Conservation (phyloP, 30 jellyfish, hydroid and myxozoan species). For the Rhopilema esculentum region DNA sequence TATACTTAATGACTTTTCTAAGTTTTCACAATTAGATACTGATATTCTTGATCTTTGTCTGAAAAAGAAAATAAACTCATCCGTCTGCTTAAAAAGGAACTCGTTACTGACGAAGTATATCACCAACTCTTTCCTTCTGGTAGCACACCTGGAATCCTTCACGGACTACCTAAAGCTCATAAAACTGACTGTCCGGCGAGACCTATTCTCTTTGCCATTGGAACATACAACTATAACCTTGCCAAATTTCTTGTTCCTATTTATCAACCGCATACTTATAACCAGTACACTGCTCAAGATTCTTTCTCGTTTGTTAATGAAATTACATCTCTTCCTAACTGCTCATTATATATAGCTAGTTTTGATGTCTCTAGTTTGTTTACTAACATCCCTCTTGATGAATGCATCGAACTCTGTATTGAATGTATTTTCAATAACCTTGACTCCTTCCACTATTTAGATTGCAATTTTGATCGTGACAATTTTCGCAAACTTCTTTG, state of each 20-base stretch:
- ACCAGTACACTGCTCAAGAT: conserved; percentile 16
- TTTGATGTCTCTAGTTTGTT: conserved; percentile 21
- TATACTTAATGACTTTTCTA: conserved; percentile 6
- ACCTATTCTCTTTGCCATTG: conserved; percentile 34
- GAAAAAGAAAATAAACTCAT: conserved; percentile 34
- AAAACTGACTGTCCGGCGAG: conserved; percentile 7
- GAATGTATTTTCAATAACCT: not conserved
- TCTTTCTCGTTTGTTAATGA: conserved; percentile 12
- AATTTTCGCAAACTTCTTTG: conserved; percentile 16
- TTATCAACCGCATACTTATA: conserved; percentile 9
- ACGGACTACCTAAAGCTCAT: conserved; percentile 35
- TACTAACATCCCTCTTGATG: conserved; percentile 34
- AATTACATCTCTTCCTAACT: conserved; percentile 7
- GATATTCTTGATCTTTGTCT: conserved; percentile 17
- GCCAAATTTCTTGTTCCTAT: conserved; percentile 38
- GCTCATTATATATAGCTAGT: not conserved
- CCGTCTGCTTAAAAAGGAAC: conserved; percentile 11
- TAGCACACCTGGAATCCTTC: conserved; percentile 30
- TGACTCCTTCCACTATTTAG: not conserved
- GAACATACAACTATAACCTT: conserved; percentile 4
- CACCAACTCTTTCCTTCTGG: conserved; percentile 18
- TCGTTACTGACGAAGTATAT: not conserved
- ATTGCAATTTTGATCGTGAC: conserved; percentile 15
- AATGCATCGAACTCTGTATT: not conserved
- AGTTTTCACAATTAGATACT: not conserved